Conservation (phyloP, 2,797 vertebrate genomes). For the Anniella stebbinsi region DNA sequence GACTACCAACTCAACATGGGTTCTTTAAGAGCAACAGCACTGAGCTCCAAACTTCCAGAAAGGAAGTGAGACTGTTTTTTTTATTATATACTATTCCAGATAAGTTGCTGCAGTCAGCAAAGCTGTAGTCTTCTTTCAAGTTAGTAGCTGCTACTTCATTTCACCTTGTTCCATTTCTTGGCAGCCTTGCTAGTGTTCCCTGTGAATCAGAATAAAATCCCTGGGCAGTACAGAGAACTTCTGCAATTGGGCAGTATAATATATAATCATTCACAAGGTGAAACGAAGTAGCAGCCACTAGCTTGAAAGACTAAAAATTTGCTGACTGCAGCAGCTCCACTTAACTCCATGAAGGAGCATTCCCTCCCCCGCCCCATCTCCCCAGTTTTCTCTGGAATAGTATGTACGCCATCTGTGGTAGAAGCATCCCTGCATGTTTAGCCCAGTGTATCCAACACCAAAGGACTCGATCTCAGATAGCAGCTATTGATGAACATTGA, state of each 20-base stretch:
- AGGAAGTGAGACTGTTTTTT: not conserved
- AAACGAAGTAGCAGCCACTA: not conserved
- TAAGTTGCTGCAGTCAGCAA: too few relatives aligned
- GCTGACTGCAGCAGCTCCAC: too few relatives aligned
- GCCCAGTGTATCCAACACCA: not conserved
- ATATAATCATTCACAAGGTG: too few relatives aligned
- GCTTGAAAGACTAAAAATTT: not conserved
- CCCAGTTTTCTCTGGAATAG: not conserved
- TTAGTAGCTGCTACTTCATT: too few relatives aligned
- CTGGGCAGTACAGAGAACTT: accelerated
- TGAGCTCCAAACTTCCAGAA: not conserved
- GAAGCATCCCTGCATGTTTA: not conserved
- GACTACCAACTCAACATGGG: not conserved
- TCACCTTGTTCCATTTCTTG: not conserved
- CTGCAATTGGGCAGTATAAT: too few relatives aligned
- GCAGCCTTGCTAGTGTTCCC: not conserved
- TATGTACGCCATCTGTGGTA: too few relatives aligned
- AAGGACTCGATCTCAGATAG: not conserved
- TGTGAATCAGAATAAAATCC: not conserved
- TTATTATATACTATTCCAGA: too few relatives aligned
- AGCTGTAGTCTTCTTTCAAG: too few relatives aligned
- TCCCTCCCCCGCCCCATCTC: not conserved
- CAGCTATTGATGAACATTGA: not conserved
- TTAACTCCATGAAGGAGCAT: not conserved
- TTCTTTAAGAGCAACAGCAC: not conserved